These are phyloP conservation scores for Dioctria rufipes DNA, from an alignment of 2,888 invertebrate species.

Conservation along the genomic window DNA sequence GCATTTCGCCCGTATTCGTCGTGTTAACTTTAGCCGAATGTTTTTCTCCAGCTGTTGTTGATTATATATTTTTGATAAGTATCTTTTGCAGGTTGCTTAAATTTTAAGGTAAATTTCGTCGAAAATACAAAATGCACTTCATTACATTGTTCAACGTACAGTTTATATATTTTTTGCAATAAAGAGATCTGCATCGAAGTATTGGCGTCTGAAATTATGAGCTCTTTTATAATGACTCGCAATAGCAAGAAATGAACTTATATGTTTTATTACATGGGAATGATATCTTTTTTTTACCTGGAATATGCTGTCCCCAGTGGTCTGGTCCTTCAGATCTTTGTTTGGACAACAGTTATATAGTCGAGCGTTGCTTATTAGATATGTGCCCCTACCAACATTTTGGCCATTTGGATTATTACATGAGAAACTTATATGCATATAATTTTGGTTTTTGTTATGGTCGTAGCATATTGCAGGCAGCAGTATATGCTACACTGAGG, in stretches of 20 bases:
- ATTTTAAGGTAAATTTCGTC: slow-evolving; percentile 61
- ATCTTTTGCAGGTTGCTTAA: slow-evolving; percentile 60
- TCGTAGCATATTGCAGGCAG: no score
- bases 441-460: no score
- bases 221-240: slow-evolving; percentile 59
- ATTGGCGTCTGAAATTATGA: slow-evolving; percentile 59
- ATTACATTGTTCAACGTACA: slow-evolving; percentile 53
- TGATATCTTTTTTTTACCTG: slow-evolving; percentile 37
- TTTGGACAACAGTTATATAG: no score
- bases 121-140: slow-evolving; percentile 54
- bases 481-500: no score
- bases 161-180: slow-evolving; percentile 57
- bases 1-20: slow-evolving; percentile 60
- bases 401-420: no score
- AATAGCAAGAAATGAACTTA: slow-evolving; percentile 55
- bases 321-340: no score
- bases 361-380: no score
- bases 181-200: slow-evolving; percentile 58
- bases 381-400: no score
- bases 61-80: slow-evolving; percentile 54
- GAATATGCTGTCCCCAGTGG: no score
- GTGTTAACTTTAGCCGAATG: slow-evolving; percentile 60
- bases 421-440: no score
- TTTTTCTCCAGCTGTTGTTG: no score
- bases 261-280: slow-evolving; percentile 60